These are phyloP conservation scores for Julus scanicus DNA, from an alignment of 2,888 invertebrate species.

Conservation along the genomic window DNA sequence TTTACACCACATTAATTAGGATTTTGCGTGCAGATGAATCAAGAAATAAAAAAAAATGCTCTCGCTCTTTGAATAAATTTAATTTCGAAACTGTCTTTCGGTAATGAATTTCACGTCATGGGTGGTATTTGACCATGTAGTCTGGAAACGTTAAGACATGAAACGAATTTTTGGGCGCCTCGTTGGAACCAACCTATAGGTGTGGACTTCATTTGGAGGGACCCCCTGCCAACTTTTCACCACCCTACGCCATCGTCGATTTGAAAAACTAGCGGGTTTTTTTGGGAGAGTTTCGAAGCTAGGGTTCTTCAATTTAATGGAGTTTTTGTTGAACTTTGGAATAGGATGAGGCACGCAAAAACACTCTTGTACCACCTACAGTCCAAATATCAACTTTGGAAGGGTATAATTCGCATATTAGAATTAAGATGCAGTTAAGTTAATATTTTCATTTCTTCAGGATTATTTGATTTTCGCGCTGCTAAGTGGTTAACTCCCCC, in stretches of 20 bases:
- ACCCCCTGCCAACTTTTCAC: constrained; percentile 10
- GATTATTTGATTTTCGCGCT: too few species aligned
- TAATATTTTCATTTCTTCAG: too few species aligned
- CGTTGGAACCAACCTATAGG: neutral
- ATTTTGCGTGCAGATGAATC: constrained; percentile 27
- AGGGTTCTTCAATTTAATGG: too few species aligned
- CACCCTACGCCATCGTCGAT: constrained; percentile 5
- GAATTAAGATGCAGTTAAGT: too few species aligned
- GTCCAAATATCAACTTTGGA: too few species aligned
- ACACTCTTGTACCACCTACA: too few species aligned
- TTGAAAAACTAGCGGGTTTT: too few species aligned
- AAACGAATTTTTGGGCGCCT: constrained; percentile 31
- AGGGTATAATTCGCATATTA: too few species aligned
- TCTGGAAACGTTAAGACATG: neutral
- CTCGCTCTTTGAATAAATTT: constrained; percentile 16
- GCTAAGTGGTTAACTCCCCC: too few species aligned
- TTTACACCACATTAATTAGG: constrained; percentile 26
- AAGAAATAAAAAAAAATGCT: constrained; percentile 4
- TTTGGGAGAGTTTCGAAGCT: too few species aligned
- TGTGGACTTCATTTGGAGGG: constrained; percentile 21
- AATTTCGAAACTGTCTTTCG: constrained; percentile 21
- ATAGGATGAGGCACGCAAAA: too few species aligned
- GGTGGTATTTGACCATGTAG: neutral
- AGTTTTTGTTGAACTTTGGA: too few species aligned
- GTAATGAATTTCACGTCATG: constrained; percentile 33